Percentiles rank a stretch among this genome's conserved stretches.
Conservation (phyloP, 2,113 vertebrate species). For the Pedetes capensis region DNA sequence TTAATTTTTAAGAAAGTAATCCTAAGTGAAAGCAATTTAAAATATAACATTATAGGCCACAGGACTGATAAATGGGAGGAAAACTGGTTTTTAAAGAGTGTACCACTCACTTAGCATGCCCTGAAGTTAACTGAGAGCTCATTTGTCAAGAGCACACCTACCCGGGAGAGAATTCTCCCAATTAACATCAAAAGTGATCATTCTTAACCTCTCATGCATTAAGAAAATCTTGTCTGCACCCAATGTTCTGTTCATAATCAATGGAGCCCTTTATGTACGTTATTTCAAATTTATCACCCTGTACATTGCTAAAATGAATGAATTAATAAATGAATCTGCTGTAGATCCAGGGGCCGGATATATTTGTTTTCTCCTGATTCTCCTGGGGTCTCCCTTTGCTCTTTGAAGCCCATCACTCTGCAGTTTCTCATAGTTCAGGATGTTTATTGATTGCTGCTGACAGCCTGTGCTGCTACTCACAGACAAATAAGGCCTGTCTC, state of each 20-base stretch:
- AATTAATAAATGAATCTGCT: constrained; percentile 56
- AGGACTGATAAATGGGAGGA: constrained; percentile 62
- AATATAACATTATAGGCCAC: constrained; percentile 15
- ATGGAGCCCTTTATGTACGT: constrained; percentile 65
- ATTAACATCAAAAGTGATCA: constrained; percentile 72
- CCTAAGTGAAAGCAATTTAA: constrained; percentile 52
- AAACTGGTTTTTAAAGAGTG: constrained; percentile 59
- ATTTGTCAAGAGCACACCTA: constrained; percentile 68
- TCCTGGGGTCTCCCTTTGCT: not conserved
- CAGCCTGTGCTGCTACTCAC: not conserved
- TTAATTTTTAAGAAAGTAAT: constrained; percentile 62
- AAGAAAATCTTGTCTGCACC: constrained; percentile 68
- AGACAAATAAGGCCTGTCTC: not conserved
- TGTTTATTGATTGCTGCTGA: constrained; percentile 58
- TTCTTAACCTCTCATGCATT: constrained; percentile 72
- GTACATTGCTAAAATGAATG: constrained; percentile 56
- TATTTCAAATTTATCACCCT: constrained; percentile 71
- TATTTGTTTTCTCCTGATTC: constrained; percentile 43
- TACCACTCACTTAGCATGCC: constrained; percentile 45
- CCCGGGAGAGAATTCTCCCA: constrained; percentile 66
- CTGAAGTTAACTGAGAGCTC: constrained; percentile 70
- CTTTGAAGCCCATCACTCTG: not conserved
- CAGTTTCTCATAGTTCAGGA: constrained; percentile 51
- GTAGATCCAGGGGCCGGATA: constrained; percentile 40
- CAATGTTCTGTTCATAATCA: constrained; percentile 73